A percentile compares a stretch with the other conserved stretches of the same genome.
These are phyloP conservation scores for Leptinotarsa rubiginosa DNA, from an alignment of 2,888 invertebrate species.

Conservation along the genomic window DNA sequence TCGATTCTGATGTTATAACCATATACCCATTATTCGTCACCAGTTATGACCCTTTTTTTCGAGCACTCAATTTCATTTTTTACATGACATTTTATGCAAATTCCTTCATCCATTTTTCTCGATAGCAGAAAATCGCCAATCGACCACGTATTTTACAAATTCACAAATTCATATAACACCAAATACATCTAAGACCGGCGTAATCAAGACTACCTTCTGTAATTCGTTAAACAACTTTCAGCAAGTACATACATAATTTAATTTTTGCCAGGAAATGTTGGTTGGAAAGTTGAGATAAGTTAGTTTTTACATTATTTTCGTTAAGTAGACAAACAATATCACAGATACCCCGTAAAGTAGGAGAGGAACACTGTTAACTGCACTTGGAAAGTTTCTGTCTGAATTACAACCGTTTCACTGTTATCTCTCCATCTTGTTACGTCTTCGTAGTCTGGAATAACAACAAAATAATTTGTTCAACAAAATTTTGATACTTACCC, in stretches of 20 bases:
- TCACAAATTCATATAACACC: too few relatives aligned
- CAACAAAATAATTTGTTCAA: not conserved
- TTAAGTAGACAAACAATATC: conserved; percentile 17
- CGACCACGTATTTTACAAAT: too few relatives aligned
- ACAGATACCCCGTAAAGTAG: conserved; percentile 3
- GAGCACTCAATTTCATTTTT: too few relatives aligned
- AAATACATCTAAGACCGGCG: too few relatives aligned
- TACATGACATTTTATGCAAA: too few relatives aligned
- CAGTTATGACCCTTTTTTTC: too few relatives aligned
- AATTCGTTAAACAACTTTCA: conserved; percentile 3
- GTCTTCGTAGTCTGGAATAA: not conserved
- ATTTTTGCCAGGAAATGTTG: conserved; percentile 7
- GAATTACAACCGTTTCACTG: not conserved
- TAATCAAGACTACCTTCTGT: not conserved
- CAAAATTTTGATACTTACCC: not conserved
- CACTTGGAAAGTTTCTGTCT: conserved; percentile 8
- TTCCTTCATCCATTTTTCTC: too few relatives aligned
- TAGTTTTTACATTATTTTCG: conserved; percentile 16
- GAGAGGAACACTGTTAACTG: not conserved
- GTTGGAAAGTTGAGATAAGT: conserved; percentile 17
- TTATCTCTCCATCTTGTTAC: conserved; percentile 2
- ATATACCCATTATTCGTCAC: too few relatives aligned
- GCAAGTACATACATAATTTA: conserved; percentile 16
- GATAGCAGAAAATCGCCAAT: too few relatives aligned
- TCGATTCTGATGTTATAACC: too few relatives aligned